Base-by-base conservation (phyloP, 1,140 invertebrate species). In the Adelges cooleyi region DNA sequence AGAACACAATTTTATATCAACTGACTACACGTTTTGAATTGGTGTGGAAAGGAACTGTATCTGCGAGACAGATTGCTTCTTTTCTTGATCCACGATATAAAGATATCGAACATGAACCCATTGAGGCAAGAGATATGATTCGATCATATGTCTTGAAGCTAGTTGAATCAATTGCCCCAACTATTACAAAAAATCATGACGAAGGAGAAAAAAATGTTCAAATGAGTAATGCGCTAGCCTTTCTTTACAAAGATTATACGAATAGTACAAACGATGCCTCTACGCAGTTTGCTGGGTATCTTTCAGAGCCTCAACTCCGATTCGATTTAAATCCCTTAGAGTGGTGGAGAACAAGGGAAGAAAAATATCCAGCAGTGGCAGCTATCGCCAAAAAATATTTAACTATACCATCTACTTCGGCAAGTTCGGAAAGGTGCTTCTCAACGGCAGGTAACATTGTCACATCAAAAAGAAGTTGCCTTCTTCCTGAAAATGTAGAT, bases 1-100 rank as follows among this genome's bases (percentile, higher is more conserved):
- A 48, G 9, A 48, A 48, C 20, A 48, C 2, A 48, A 23, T 48
- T 48, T 48, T 15, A 48, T 48, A 48, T 48, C 20, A 48, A 48
- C 6, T 36, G 33, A 13, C 6, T 8, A 36, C 6, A 36, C 33
- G 25, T 27, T 51, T 51, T 10, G 33, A 51, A 29, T 10, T 51
- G 25, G 25, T 3, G 6, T 18, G 49, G 15, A 51, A 29, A 27
- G 49, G 33, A 51, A 51, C n/a, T 17, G 48, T 50, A 4, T 50
- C 23, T 50, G 25, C 33, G 23, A 51, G 11, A 51, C 49, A 51
- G 33, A 51, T 51, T 17, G 49, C 49, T n/a, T 51, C 23, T 17
- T 51, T 51, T 51, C 15, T 51, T 27, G 23, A 51, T 51, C 49
- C 49, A 27, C 49, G 49, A 17, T 51, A 51, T 51, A 51, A 51